Percentiles rank a stretch among this genome's conserved stretches.
Conservation (phyloP, 2,797 vertebrate species). For the Corythornis leucogaster region DNA sequence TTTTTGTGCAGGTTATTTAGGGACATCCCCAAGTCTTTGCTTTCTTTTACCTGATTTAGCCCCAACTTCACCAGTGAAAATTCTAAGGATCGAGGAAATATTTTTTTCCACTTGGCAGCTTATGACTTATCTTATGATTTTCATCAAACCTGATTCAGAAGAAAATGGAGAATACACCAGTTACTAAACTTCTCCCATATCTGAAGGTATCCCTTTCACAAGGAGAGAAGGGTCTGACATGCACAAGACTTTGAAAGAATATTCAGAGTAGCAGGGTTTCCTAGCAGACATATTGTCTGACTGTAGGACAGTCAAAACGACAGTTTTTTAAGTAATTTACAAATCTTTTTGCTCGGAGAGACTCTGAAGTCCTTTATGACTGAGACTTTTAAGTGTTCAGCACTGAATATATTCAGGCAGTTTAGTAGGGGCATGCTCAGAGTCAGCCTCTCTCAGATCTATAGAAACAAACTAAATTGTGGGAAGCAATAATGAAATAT, state of each 20-base stretch:
- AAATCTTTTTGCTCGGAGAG: background rate
- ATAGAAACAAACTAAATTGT: background rate
- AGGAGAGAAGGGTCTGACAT: background rate
- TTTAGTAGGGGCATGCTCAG: background rate
- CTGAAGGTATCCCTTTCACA: background rate
- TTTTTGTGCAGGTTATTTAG: constrained; percentile 41
- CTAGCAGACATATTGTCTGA: background rate
- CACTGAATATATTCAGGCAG: background rate
- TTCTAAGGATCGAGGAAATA: background rate
- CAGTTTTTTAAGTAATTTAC: background rate
- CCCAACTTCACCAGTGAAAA: background rate
- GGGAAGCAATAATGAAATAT: background rate
- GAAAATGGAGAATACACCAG: background rate
- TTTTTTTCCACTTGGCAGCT: background rate
- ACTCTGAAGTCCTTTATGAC: background rate
- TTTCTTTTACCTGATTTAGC: background rate
- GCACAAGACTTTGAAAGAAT: background rate
- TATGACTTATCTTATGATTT: constrained; percentile 20
- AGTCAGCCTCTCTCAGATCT: background rate
- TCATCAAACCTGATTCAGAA: constrained; percentile 40
- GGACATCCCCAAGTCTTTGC: constrained; percentile 24
- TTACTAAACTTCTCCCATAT: background rate
- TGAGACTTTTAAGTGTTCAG: background rate
- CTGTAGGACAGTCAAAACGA: background rate
- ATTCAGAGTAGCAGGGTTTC: background rate